Evolutionary conservation across 2,888 invertebrate species (phyloP).

Genomic region (Diploptera punctata): DNA sequence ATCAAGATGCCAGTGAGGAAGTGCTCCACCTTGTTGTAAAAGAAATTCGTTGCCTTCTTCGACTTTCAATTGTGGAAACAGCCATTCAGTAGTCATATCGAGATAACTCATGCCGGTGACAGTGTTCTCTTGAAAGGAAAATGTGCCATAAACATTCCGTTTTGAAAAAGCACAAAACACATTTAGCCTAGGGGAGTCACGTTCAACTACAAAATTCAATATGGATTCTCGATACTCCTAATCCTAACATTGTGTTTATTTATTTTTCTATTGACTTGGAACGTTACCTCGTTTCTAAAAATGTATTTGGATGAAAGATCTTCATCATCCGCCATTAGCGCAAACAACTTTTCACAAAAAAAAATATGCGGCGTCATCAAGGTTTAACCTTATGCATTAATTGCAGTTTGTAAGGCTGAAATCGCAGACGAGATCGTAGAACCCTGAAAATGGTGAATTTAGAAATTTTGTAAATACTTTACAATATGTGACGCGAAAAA

Average conservation of each 20-base stretch:
- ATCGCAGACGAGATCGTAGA: no score
- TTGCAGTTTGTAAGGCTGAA: no score
- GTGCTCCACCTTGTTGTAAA: background rate
- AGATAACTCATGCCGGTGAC: background rate
- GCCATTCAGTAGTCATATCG: background rate
- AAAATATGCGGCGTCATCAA: no score
- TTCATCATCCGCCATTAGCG: slow-evolving; percentile 7
- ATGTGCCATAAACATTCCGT: slow-evolving; percentile 9
- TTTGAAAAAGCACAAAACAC: background rate
- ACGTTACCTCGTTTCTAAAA: background rate
- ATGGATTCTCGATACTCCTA: background rate
- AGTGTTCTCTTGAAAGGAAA: background rate
- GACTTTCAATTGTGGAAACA: background rate
- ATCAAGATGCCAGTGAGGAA: background rate
- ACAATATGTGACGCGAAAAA: no score
- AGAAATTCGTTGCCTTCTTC: background rate
- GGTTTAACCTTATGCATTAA: no score
- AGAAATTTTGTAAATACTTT: no score
- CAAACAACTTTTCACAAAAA: no score
- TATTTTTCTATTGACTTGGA: background rate
- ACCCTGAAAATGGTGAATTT: no score
- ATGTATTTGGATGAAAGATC: background rate
- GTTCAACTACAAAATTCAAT: slow-evolving; percentile 9
- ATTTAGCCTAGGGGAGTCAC: background rate
- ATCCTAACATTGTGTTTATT: background rate